These are phyloP conservation scores for Bufo gargarizans DNA, from an alignment of 2,113 vertebrate genomes.

Conservation along the genomic window DNA sequence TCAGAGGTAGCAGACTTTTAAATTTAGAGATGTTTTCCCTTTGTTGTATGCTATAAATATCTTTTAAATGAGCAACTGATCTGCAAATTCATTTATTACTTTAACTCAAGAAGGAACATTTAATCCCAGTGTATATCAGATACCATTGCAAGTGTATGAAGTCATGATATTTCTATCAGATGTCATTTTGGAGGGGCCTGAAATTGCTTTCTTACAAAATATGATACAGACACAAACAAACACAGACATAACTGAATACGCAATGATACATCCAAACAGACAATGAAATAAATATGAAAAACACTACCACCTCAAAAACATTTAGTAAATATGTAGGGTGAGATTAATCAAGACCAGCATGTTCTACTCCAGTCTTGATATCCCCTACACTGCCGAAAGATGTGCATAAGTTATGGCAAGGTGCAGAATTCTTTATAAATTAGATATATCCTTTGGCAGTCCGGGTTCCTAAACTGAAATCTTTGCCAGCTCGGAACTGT, in stretches of 20 bases:
- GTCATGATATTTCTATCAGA: not conserved
- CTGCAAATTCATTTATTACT: conserved; percentile 43
- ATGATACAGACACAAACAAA: not conserved
- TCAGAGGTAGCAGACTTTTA: conserved; percentile 36
- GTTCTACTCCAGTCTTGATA: too few species aligned
- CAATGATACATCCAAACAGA: not conserved
- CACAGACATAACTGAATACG: not conserved
- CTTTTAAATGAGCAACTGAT: conserved; percentile 34
- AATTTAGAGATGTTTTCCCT: conserved; percentile 32
- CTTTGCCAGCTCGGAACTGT: too few species aligned
- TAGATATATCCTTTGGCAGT: too few species aligned
- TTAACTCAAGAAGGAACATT: conserved; percentile 35
- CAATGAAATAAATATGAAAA: not conserved
- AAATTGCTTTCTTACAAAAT: not conserved
- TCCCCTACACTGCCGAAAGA: too few species aligned
- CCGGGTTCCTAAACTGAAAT: too few species aligned
- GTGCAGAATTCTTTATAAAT: too few species aligned
- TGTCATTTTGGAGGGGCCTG: not conserved
- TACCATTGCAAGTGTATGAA: conserved; percentile 2
- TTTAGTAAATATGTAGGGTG: too few species aligned
- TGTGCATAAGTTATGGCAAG: too few species aligned
- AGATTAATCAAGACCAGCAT: too few species aligned
- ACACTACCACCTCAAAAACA: not conserved
- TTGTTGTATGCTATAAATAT: conserved; percentile 47
- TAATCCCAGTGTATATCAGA: conserved; percentile 10